phyloP scores from a whole-genome alignment of 2,113 vertebrate species.

The Embiotoca jacksoni region DNA sequence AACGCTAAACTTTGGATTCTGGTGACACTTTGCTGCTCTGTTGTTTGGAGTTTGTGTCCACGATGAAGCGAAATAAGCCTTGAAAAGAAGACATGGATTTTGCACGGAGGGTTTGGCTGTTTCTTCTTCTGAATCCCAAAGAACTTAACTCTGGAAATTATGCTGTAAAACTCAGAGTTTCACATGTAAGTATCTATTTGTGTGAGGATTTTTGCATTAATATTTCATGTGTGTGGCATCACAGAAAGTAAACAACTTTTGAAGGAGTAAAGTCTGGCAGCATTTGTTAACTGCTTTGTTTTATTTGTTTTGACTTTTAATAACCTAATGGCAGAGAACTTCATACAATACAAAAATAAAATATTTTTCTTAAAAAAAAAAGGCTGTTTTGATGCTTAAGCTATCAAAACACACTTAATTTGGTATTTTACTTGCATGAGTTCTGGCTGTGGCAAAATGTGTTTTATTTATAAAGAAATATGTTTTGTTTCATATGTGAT shows the following conservation, averaged over 20 bases:
- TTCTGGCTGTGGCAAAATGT: neutral
- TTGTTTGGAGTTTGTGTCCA: conserved; percentile 56
- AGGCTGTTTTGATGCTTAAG: too few species aligned
- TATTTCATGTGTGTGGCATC: too few species aligned
- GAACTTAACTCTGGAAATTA: conserved; percentile 70
- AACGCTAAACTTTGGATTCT: conserved; percentile 46
- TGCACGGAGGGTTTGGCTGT: conserved; percentile 57
- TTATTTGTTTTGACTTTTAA: neutral
- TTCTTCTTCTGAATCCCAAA: conserved; percentile 58
- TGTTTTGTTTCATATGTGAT: neutral
- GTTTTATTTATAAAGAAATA: neutral
- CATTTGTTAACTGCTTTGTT: too few species aligned
- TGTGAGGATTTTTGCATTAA: neutral
- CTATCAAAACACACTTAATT: neutral
- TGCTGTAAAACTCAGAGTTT: conserved; percentile 80
- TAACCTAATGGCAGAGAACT: neutral
- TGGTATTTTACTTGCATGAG: neutral
- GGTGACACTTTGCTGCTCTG: conserved; percentile 19
- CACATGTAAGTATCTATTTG: conserved; percentile 75
- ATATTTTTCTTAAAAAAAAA: too few species aligned
- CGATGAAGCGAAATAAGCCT: conserved; percentile 42
- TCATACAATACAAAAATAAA: neutral
- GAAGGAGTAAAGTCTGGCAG: too few species aligned
- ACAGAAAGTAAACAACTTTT: too few species aligned
- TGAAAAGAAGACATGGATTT: conserved; percentile 76